Evolutionary conservation across 1,140 invertebrate species (phyloP).

Genomic region (Dendrolimus punctatus): DNA sequence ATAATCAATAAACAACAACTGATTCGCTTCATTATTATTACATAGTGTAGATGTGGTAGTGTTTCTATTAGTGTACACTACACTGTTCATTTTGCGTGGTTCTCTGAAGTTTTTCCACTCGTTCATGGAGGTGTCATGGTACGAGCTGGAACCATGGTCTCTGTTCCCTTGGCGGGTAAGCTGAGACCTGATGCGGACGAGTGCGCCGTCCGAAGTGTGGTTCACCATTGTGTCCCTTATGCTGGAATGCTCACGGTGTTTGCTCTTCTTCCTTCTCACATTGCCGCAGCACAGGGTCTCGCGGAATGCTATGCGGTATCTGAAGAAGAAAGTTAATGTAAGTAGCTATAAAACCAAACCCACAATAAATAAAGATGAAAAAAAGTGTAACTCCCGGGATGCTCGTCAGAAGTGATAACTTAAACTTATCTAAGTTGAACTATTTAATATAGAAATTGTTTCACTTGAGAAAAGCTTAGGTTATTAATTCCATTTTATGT

Average conservation of each 20-base stretch:
- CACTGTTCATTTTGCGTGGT: constrained; percentile 8
- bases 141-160: constrained; percentile 33
- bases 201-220: constrained; percentile 48
- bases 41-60: constrained; percentile 6
- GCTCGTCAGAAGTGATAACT: neutral
- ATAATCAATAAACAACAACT: constrained; percentile 5
- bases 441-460: no score
- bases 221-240: constrained; percentile 71
- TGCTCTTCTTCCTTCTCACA: constrained; percentile 55
- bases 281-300: constrained; percentile 76
- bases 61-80: constrained; percentile 7
- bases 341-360: constrained; percentile 1
- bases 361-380: no score
- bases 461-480: no score
- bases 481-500: no score
- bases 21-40: constrained; percentile 13
- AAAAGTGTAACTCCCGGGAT: no score
- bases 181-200: constrained; percentile 54
- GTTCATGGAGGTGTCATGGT: constrained; percentile 28
- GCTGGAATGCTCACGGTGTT: constrained; percentile 73
- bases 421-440: neutral
- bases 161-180: constrained; percentile 34
- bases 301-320: constrained; percentile 86
- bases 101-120: constrained; percentile 23
- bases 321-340: constrained; percentile 26